These are phyloP conservation scores for Panthera tigris DNA, from an alignment of 2,113 vertebrate genomes.

Conservation along the genomic window DNA sequence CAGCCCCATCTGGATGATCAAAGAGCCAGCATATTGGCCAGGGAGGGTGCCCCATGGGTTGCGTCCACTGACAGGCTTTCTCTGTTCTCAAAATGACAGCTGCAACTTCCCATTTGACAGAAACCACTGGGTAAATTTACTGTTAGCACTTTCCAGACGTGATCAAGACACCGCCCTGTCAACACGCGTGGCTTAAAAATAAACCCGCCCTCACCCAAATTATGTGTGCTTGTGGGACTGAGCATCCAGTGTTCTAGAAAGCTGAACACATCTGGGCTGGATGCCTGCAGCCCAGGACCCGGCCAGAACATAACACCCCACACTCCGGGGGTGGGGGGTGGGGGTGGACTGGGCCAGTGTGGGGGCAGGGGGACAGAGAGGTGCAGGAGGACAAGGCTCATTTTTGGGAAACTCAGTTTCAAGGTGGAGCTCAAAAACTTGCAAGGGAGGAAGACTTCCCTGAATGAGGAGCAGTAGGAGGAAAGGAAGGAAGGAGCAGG, in stretches of 20 bases:
- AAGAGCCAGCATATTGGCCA: not conserved
- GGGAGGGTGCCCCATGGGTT: not conserved
- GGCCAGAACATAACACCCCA: not conserved
- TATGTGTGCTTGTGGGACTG: not conserved
- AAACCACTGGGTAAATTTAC: constrained; percentile 86
- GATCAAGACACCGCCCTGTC: constrained; percentile 84
- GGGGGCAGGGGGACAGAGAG: not conserved
- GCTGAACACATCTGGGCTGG: not conserved
- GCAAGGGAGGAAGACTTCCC: not conserved
- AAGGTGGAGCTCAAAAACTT: not conserved
- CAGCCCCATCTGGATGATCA: not conserved
- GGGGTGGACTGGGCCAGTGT: not conserved
- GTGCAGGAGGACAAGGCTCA: too few relatives aligned
- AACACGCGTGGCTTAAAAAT: constrained; percentile 84
- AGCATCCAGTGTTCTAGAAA: constrained; percentile 73
- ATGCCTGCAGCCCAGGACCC: not conserved
- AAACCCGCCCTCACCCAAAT: constrained; percentile 78
- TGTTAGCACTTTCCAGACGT: constrained; percentile 85
- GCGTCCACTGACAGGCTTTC: not conserved
- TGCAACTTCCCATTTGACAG: constrained; percentile 81
- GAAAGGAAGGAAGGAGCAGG: not conserved
- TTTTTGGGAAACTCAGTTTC: not conserved
- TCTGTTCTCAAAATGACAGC: constrained; percentile 79
- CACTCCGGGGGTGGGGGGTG: not conserved
- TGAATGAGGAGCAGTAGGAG: not conserved